Base-by-base conservation (phyloP, 2,113 vertebrate genomes). In the Larimichthys polyactis region DNA sequence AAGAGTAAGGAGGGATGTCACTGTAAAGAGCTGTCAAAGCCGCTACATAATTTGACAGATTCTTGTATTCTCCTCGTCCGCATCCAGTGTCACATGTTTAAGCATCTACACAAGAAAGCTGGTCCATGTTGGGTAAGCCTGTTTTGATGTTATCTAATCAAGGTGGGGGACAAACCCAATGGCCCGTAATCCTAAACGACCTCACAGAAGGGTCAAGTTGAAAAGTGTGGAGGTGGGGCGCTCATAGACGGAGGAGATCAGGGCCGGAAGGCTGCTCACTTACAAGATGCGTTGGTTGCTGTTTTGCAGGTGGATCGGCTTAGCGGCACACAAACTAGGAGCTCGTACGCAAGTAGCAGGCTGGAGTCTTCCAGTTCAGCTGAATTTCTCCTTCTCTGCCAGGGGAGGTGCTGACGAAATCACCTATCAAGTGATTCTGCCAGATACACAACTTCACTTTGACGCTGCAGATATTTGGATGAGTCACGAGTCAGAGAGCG, bases 381-480 rank as follows among this genome's bases (percentile, higher is more conserved):
- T 78, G 32, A 70, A 60, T 77, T 40, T 48, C 11, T 10, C 3
- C 82, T 11, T 49, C 60, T 16, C 58, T 79, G 75, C 70, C 86
- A 79, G 72, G 27, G 55, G 40, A 70, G 75, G 51, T 75, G 71
- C 80, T 85, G 79, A 83, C 15, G 44, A 90, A 80, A 84, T 59
- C 71, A 79, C 62, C 36, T 27, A 75, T 85, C 72, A 55, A 52
- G 75, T 87, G 60, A 85, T 83, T 65, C 70, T 24, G 78, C 22
- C 64, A n/a, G 69, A 85, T 43, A 16, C 75, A 17, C 67, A 63
- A 36, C 69, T 75, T 75, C 8, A 52, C 22, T 40, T 36, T 12
- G 66, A 46, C 1, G 3, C 75, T 44, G 62, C 77, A 57, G 60
- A 75, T 83, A 77, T 89, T 90, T 78, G 83, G 92, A 91, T 84